These are phyloP conservation scores for Spatulosminthurus flaviceps DNA, from an alignment of 2,888 invertebrate species.

Conservation along the genomic window DNA sequence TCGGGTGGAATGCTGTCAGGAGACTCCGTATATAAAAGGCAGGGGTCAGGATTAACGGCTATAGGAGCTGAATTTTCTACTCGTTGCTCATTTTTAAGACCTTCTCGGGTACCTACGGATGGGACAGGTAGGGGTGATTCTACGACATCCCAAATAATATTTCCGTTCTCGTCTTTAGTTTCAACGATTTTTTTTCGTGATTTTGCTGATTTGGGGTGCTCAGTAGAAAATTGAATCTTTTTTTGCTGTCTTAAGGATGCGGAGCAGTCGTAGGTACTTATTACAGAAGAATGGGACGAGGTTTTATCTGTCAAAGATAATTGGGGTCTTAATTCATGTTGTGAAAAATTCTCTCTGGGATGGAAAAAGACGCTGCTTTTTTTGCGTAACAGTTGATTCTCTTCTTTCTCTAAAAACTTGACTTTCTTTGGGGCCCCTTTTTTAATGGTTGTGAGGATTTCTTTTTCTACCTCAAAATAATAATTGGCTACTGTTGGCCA, in stretches of 20 bases:
- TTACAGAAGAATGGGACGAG: neutral
- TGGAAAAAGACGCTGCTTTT: neutral
- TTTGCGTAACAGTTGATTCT: neutral
- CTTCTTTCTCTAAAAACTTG: neutral
- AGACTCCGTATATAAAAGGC: slow-evolving; percentile 8
- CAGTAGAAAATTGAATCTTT: neutral
- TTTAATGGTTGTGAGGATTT: slow-evolving; percentile 25
- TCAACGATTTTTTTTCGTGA: slow-evolving; percentile 27
- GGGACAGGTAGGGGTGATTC: slow-evolving; percentile 1
- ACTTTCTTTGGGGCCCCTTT: neutral
- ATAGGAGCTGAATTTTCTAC: slow-evolving; percentile 4
- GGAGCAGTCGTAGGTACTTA: neutral
- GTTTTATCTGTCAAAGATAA: neutral
- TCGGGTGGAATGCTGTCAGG: slow-evolving; percentile 23
- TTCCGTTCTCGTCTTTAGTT: neutral
- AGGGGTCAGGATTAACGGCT: slow-evolving; percentile 9
- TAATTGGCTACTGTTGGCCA: slow-evolving; percentile 35
- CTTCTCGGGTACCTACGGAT: neutral
- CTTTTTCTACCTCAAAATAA: slow-evolving; percentile 35
- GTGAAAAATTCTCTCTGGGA: too few species aligned
- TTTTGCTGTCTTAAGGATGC: neutral
- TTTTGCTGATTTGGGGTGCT: neutral
- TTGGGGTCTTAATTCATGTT: too few species aligned
- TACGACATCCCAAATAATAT: slow-evolving; percentile 28
- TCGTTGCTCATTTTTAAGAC: neutral